phyloP scores from a whole-genome alignment of 2,113 vertebrate genomes.

The Nothoprocta perdicaria region DNA sequence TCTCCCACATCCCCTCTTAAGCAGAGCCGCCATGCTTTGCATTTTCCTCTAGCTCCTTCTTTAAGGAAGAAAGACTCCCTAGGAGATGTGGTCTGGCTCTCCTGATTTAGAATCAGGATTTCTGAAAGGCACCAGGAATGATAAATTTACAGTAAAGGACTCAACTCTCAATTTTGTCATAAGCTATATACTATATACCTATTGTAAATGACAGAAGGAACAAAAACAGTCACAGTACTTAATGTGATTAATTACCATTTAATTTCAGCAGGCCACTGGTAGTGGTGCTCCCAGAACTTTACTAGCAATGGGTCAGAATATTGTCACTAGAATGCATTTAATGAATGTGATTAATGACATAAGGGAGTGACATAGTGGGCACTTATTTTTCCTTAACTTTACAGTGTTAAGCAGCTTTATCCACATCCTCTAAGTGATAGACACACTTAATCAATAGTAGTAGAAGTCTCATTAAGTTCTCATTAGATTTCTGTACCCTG shows the following conservation, averaged over 20 bases:
- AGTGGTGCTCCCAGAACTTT: slow-evolving; percentile 26
- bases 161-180: background rate
- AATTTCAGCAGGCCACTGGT: slow-evolving; percentile 44
- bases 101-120: background rate
- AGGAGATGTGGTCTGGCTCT: background rate
- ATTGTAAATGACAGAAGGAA: slow-evolving; percentile 38
- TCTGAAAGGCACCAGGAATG: background rate
- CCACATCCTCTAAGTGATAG: slow-evolving; percentile 71
- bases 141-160: background rate
- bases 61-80: background rate
- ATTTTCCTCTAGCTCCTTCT: background rate
- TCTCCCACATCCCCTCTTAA: background rate
- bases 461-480: slow-evolving; percentile 78
- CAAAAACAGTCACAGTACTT: slow-evolving; percentile 44
- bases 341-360: slow-evolving; percentile 69
- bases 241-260: slow-evolving; percentile 63
- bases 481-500: slow-evolving; percentile 77
- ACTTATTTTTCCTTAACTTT: slow-evolving; percentile 63
- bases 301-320: slow-evolving; percentile 55
- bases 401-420: slow-evolving; percentile 44
- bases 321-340: slow-evolving; percentile 56
- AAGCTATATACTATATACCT: background rate
- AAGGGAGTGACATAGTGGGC: slow-evolving; percentile 29
- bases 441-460: slow-evolving; percentile 76
- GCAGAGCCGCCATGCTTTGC: accelerated